Percentiles rank a stretch among this genome's conserved stretches.
Evolutionary conservation across 1,140 invertebrate genomes (phyloP).

Genomic region (Drosophila erecta): DNA sequence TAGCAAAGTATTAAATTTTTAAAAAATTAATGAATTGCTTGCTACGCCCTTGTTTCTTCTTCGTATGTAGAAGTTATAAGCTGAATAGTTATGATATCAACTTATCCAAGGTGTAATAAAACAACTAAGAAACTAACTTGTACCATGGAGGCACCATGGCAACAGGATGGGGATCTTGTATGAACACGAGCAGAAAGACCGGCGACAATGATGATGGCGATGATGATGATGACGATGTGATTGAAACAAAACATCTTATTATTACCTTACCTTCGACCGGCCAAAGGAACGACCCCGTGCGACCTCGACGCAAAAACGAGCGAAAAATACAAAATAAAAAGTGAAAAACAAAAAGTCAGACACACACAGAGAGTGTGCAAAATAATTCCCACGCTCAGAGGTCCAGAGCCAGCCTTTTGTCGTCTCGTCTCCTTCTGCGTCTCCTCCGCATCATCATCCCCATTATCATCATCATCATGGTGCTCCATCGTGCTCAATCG

Average conservation of each 20-base stretch:
- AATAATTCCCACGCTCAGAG: conserved; percentile 71
- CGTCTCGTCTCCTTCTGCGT: conserved; percentile 24
- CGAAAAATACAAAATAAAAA: conserved; percentile 19
- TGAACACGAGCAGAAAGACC: conserved; percentile 37
- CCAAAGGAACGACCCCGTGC: conserved; percentile 73
- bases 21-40: too few relatives aligned
- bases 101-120: too few relatives aligned
- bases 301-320: conserved; percentile 67
- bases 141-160: background rate
- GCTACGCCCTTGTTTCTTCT: too few relatives aligned
- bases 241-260: conserved; percentile 83
- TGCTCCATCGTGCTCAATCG: conserved; percentile 32
- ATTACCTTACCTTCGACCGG: conserved; percentile 74
- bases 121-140: background rate
- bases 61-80: too few relatives aligned
- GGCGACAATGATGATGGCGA: conserved; percentile 21
- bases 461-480: conserved; percentile 38
- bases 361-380: conserved; percentile 60
- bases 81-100: too few relatives aligned
- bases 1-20: background rate
- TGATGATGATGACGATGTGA: conserved; percentile 57
- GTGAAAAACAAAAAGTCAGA: conserved; percentile 9
- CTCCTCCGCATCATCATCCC: conserved; percentile 31
- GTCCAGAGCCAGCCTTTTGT: conserved; percentile 64
- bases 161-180: background rate